Evolutionary conservation across 2,113 vertebrate genomes (phyloP), one percentile per base, ranked within the genome.

Genomic region (Emberiza fucata): DNA sequence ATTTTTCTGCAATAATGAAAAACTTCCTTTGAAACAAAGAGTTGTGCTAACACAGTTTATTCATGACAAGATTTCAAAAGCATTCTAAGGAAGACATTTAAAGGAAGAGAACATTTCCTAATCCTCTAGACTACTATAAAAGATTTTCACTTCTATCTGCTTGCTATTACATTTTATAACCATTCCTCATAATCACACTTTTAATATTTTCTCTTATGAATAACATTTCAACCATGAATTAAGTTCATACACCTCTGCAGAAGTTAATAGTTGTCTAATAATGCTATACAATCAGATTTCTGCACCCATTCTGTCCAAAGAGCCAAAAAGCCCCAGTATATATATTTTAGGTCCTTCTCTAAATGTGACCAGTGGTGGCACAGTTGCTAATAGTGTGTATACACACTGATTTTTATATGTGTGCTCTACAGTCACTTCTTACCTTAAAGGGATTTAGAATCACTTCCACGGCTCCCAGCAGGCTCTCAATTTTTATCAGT

Each of bases 21-120:
- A 68, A 87, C 28, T 87, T 96, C 51, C 81, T 93, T 81, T 89
- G 84, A 95, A 97, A 96, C 87, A 93, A 56, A 80, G 83, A 92
- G n/a, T 42, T 72, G 42, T 77, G 50, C 77, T 94, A 91, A 83
- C 45, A 57, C 47, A 88, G 76, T 72, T 96, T 94, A 95, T 64
- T 72, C 81, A 53, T 76, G 21, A 81, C 81, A 86, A 93, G 84
- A 90, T 77, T 92, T 92, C 85, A 92, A 96, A 93, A 82, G 78
- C 81, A 76, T 93, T 90, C 66, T 85, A 86, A 95, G 79, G 85
- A 94, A 96, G 45, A 60, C n/a, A 50, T 78, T 76, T 79, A 77
- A 94, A 82, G 66, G 73, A 93, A 82, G 51, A 81, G n/a, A 95
- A 3, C 31, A 82, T 61, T 93, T 85, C 66, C 59, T 93, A 93